A percentile compares a stretch with the other conserved stretches of the same genome.
These are phyloP conservation scores for Hypomecis punctinalis DNA, from an alignment of 2,888 invertebrate species.

Conservation along the genomic window DNA sequence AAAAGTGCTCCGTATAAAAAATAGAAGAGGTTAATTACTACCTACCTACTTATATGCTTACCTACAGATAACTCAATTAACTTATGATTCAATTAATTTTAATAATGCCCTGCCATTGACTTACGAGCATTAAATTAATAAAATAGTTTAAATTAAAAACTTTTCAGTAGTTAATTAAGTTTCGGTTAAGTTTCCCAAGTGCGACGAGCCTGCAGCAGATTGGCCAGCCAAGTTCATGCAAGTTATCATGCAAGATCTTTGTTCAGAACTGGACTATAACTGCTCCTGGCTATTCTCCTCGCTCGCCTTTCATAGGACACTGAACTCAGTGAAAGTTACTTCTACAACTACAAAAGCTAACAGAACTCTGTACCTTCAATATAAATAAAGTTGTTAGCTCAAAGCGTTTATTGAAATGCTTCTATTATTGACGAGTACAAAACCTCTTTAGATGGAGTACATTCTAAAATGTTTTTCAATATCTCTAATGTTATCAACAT, in stretches of 20 bases:
- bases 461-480: no score
- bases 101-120: no score
- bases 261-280: slow-evolving; percentile 48
- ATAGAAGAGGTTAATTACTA: no score
- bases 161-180: slow-evolving; percentile 1
- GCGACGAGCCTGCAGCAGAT: slow-evolving; percentile 4
- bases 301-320: slow-evolving; percentile 50
- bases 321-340: slow-evolving; percentile 65
- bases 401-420: not conserved
- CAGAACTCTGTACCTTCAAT: slow-evolving; percentile 34
- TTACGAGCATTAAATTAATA: not conserved
- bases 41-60: no score
- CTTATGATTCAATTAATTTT: no score
- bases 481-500: no score
- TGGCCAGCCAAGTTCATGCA: slow-evolving; percentile 36
- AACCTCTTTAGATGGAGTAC: no score
- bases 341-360: slow-evolving; percentile 46
- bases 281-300: slow-evolving; percentile 54
- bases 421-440: not conserved
- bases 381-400: slow-evolving; percentile 12
- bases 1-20: no score
- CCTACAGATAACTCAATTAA: no score
- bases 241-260: slow-evolving; percentile 46
- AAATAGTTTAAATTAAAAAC: not conserved
- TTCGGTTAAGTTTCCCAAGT: not conserved